These are phyloP conservation scores for Trichoplusia ni DNA, from an alignment of 1,140 invertebrate species.

Conservation along the genomic window DNA sequence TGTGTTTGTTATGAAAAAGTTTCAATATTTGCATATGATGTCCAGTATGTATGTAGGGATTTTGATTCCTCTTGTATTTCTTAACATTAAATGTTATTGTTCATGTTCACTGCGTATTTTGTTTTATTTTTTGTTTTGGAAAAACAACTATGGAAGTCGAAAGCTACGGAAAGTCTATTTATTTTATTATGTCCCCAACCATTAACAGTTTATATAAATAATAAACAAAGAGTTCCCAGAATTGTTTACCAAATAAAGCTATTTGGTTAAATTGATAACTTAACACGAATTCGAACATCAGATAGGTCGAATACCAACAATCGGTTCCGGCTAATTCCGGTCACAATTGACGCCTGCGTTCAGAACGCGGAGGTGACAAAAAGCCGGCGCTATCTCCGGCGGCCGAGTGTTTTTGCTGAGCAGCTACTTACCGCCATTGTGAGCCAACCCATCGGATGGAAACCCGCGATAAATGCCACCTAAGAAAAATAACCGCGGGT, in stretches of 20 bases:
- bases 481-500: constrained; percentile 30
- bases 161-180: background rate
- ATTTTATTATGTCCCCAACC: too few species aligned
- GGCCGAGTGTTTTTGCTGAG: constrained; percentile 28
- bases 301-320: constrained; percentile 10
- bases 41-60: too few species aligned
- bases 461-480: constrained; percentile 28
- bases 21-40: background rate
- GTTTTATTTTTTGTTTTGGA: too few species aligned
- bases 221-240: too few species aligned
- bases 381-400: constrained; percentile 28
- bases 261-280: background rate
- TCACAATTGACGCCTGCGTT: constrained; percentile 5
- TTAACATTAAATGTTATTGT: too few species aligned
- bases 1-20: background rate
- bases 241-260: background rate
- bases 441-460: constrained; percentile 22
- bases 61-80: too few species aligned
- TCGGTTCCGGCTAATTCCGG: constrained; percentile 24
- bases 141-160: too few species aligned
- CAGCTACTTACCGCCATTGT: constrained; percentile 29
- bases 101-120: too few species aligned
- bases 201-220: too few species aligned
- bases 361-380: constrained; percentile 14
- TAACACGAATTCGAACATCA: background rate